Conservation (phyloP, 1,140 invertebrate genomes). For the Hestina assimilis region DNA sequence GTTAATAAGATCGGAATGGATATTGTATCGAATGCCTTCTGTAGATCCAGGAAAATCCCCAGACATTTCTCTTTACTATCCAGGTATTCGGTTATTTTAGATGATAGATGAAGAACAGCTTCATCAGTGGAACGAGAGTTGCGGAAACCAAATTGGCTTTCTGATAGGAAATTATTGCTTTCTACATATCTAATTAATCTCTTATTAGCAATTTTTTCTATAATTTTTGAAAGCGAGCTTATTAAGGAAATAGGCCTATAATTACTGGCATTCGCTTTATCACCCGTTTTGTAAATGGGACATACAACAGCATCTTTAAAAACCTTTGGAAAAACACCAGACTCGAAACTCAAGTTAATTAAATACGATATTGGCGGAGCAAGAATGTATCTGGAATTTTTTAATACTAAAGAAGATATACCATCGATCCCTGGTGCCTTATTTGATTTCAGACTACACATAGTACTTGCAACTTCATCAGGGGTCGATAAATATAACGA, state of each 20-base stretch:
- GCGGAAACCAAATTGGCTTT: constrained; percentile 7
- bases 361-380: constrained; percentile 1
- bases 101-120: not conserved
- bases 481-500: not conserved
- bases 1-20: constrained; percentile 5
- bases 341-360: constrained; percentile 14
- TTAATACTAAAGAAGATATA: constrained; percentile 20
- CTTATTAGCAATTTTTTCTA: constrained; percentile 20
- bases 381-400: constrained; percentile 1
- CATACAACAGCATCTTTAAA: constrained; percentile 13
- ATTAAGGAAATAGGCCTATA: constrained; percentile 20
- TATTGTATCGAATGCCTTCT: constrained; percentile 12
- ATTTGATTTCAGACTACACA: not conserved
- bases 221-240: constrained; percentile 7
- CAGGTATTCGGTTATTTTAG: not conserved
- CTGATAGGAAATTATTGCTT: not conserved
- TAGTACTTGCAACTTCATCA: not conserved
- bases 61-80: constrained; percentile 15
- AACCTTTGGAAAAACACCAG: constrained; percentile 2
- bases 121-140: not conserved
- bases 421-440: constrained; percentile 19
- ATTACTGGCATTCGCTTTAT: not conserved
- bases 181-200: constrained; percentile 3
- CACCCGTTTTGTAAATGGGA: constrained; percentile 5
- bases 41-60: constrained; percentile 8